These are phyloP conservation scores for Thinocorus orbignyianus DNA, from an alignment of 2,113 vertebrate genomes.

Conservation along the genomic window DNA sequence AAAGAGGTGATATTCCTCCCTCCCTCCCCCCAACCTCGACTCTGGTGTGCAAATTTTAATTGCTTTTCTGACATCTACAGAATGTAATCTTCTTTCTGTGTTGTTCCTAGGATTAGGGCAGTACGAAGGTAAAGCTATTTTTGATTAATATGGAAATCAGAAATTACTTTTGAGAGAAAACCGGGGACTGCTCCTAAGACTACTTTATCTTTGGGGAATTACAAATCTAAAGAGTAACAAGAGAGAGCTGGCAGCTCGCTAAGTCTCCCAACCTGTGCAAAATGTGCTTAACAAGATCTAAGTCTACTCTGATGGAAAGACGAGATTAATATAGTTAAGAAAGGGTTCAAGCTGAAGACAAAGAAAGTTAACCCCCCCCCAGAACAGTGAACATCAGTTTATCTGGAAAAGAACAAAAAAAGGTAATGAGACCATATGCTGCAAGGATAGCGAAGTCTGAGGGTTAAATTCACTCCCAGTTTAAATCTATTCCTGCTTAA, in stretches of 20 bases:
- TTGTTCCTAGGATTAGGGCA: constrained; percentile 68
- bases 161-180: constrained; percentile 64
- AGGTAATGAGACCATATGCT: rapidly evolving
- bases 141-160: constrained; percentile 78
- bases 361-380: background rate
- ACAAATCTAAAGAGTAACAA: constrained; percentile 30
- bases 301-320: background rate
- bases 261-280: background rate
- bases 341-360: background rate
- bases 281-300: background rate
- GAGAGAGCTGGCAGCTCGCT: background rate
- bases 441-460: background rate
- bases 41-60: constrained; percentile 58
- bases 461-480: background rate
- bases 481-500: background rate
- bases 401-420: background rate
- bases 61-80: constrained; percentile 65
- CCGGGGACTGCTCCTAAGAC: constrained; percentile 20
- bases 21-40: background rate
- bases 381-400: background rate
- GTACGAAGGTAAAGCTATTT: constrained; percentile 62
- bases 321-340: background rate
- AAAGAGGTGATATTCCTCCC: constrained; percentile 13
- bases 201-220: constrained; percentile 50
- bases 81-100: constrained; percentile 60